Evolutionary conservation across 2,113 vertebrate genomes (phyloP).

Genomic region (Speoplatyrhinus poulsoni): DNA sequence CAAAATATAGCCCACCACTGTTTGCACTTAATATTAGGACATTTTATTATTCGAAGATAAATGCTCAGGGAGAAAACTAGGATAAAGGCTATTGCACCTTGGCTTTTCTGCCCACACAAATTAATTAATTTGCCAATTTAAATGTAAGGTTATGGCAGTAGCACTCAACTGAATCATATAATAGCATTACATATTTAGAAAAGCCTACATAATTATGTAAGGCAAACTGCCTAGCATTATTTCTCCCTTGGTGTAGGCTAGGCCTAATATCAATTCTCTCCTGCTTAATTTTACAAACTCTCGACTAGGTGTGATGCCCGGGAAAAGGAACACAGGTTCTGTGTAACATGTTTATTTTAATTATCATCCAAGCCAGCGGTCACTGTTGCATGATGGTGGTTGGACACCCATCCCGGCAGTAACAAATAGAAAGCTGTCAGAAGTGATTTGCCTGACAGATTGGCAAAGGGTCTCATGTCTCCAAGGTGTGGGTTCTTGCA

Average conservation of each 20-base stretch:
- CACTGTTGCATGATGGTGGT: conserved; percentile 16
- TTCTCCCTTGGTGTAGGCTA: not conserved
- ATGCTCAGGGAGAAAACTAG: too few species aligned
- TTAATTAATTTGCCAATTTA: not conserved
- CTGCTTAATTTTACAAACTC: conserved; percentile 35
- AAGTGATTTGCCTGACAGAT: conserved; percentile 39
- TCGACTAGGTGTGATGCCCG: conserved; percentile 34
- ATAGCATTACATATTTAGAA: not conserved
- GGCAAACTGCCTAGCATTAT: conserved; percentile 1
- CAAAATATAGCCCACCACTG: too few species aligned
- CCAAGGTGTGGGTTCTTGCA: conserved; percentile 16
- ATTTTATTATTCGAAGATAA: too few species aligned
- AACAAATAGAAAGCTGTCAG: conserved; percentile 43
- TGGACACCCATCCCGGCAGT: conserved; percentile 17
- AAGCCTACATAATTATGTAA: not conserved
- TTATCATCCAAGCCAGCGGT: conserved; percentile 34
- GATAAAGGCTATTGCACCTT: too few species aligned
- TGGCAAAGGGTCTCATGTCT: conserved; percentile 26
- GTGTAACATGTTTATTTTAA: conserved; percentile 29
- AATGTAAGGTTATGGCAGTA: not conserved
- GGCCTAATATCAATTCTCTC: conserved; percentile 8
- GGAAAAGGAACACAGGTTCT: conserved; percentile 25
- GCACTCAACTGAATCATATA: not conserved
- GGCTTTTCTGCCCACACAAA: not conserved
- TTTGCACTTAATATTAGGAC: too few species aligned